phyloP scores from a whole-genome alignment of 2,113 vertebrate species.

The Periophthalmus modestus region DNA sequence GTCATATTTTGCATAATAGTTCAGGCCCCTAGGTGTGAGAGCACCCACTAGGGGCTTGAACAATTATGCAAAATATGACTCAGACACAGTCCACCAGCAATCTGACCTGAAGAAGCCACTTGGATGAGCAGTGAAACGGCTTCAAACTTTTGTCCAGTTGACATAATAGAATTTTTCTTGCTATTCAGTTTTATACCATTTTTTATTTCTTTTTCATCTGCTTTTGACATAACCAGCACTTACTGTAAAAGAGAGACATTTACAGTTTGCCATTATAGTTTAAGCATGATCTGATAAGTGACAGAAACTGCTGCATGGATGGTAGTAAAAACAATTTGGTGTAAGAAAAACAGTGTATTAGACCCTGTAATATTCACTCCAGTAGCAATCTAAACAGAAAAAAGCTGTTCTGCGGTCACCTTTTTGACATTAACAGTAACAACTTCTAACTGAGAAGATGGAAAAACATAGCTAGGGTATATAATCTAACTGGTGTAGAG shows the following conservation, averaged over 20 bases:
- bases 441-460: constrained; percentile 23
- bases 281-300: neutral
- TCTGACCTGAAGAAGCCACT: too few species aligned
- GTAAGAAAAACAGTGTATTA: constrained; percentile 8
- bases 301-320: neutral
- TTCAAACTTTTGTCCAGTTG: too few species aligned
- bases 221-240: neutral
- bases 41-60: too few species aligned
- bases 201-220: neutral
- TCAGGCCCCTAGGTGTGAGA: too few species aligned
- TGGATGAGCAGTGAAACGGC: too few species aligned
- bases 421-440: constrained; percentile 14
- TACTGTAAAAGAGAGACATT: neutral
- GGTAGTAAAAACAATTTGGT: neutral
- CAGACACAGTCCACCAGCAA: too few species aligned
- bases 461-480: constrained; percentile 43
- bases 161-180: too few species aligned
- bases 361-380: constrained; percentile 9
- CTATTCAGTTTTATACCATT: too few species aligned
- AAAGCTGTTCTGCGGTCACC: constrained; percentile 38
- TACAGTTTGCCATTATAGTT: neutral
- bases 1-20: too few species aligned
- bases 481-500: constrained; percentile 24
- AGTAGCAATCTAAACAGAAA: constrained; percentile 29
- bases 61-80: too few species aligned